Evolutionary conservation across 2,888 invertebrate species (phyloP), one percentile per base, ranked within the genome.

Genomic region (Steromphala cineraria): DNA sequence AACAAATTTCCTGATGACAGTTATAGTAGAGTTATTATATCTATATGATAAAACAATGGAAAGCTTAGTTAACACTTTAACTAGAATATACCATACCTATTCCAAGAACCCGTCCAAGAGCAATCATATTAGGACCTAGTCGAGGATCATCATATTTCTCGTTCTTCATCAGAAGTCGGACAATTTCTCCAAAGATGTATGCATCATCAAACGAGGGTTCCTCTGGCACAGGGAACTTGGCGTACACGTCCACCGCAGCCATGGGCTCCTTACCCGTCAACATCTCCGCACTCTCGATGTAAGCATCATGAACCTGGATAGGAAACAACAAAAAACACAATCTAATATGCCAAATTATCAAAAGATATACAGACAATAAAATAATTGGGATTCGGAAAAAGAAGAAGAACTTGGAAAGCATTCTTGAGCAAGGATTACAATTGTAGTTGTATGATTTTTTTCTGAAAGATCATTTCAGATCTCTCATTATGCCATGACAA

Each of bases 191-290:
- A 83, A 91, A 91, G 53, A 93, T 93, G 85, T 89, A 93, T 13
- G 92, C 93, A 87, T 93, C 93, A 83, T 93, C 92, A 87, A 93
- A 93, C 0, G 89, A 86, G 8, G 91, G 92, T 13, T 90, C 88
- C 7, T 91, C 92, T 13, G 92, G 87, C 31, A 92, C 87, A 0
- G 93, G 93, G 83, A 93, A 93, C 80, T 91, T 91, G 84, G 88
- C 86, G 82, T 92, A 93, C 7, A 93, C 89, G 82, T 93, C 92
- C 7, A 93, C 92, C 19, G 93, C 93, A 31, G 87, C 91, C 80
- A 91, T 77, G 0, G 92, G 92, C 78, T 93, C 90, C 21, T 87
- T 85, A 79, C 91, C 89, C 5, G 88, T 82, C 77, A 92, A 80
- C 91, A 93, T 91, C 31, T 92, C 92, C 21, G 91, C 93, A 83